Percentiles rank a stretch among this genome's conserved stretches.
phyloP scores from a whole-genome alignment of 2,113 vertebrate genomes.

The Ammodytes dubius region DNA sequence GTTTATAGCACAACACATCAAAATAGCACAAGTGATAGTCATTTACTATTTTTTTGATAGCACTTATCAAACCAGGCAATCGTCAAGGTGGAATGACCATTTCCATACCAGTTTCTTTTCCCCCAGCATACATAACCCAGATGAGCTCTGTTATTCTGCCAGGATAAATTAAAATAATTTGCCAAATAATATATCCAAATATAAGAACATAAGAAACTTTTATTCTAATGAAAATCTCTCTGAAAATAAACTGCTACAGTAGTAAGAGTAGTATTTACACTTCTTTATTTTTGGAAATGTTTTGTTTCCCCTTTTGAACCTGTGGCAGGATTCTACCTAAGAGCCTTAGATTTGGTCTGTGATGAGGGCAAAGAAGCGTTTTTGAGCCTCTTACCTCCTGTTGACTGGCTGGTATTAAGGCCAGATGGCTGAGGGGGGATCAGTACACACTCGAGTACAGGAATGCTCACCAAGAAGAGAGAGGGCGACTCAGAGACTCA shows the following conservation, averaged over 20 bases:
- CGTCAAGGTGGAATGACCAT: not conserved
- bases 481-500: not conserved
- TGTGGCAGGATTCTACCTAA: slow-evolving; percentile 8
- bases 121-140: not conserved
- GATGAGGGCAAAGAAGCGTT: slow-evolving; percentile 37
- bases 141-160: not conserved
- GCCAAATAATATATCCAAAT: not conserved
- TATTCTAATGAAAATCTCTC: not conserved
- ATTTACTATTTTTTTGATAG: not conserved
- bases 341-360: slow-evolving; percentile 36
- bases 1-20: not conserved
- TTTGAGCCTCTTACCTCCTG: slow-evolving; percentile 70
- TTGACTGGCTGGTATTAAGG: slow-evolving; percentile 61
- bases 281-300: not conserved
- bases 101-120: not conserved
- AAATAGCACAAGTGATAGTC: not conserved
- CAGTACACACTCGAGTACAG: slow-evolving; percentile 38
- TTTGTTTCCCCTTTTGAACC: slow-evolving; percentile 17
- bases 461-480: slow-evolving; percentile 10
- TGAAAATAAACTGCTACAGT: not conserved
- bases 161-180: not conserved
- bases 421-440: slow-evolving; percentile 70
- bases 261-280: not conserved
- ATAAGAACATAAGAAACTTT: not conserved
- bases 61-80: not conserved